Conservation (phyloP, 2,113 vertebrate species). For the Panthera uncia region DNA sequence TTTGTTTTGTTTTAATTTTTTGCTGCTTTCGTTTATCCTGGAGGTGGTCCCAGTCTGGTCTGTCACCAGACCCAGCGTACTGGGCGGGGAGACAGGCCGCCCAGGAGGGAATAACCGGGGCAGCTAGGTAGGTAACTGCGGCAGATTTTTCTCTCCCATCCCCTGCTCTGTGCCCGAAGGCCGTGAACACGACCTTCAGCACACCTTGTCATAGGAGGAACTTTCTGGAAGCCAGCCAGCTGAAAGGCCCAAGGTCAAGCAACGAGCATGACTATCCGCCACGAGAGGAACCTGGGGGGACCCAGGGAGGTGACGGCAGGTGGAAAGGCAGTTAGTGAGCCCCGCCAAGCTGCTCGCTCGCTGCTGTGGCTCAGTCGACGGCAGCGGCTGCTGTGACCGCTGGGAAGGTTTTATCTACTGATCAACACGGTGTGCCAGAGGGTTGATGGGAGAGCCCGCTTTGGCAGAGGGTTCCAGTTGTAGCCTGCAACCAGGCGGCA, state of each 20-base stretch:
- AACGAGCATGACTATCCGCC: slow-evolving; percentile 58
- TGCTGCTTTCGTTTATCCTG: slow-evolving; percentile 47
- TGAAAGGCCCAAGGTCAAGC: slow-evolving; percentile 70
- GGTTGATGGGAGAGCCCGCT: slow-evolving; percentile 86
- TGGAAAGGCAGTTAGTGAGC: slow-evolving; percentile 67
- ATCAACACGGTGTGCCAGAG: slow-evolving; percentile 83
- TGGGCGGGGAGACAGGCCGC: not conserved
- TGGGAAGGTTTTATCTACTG: slow-evolving; percentile 81
- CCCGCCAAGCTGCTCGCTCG: slow-evolving; percentile 2
- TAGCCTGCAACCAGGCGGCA: slow-evolving; percentile 73
- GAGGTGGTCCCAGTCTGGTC: slow-evolving; percentile 52
- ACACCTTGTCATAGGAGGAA: slow-evolving; percentile 64
- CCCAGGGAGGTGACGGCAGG: slow-evolving; percentile 73
- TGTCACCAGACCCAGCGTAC: not conserved
- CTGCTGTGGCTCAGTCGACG: not conserved
- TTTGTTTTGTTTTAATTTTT: not conserved
- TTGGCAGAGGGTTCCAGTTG: slow-evolving; percentile 84
- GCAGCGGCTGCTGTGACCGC: slow-evolving; percentile 56
- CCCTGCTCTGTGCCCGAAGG: not conserved
- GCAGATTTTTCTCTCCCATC: not conserved
- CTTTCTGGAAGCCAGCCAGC: slow-evolving; percentile 67
- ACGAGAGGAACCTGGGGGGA: slow-evolving; percentile 72
- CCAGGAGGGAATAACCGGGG: not conserved
- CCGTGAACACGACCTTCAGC: slow-evolving; percentile 58
- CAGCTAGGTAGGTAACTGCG: not conserved